phyloP scores from a whole-genome alignment of 2,797 vertebrate genomes.

The Bovichtus variegatus region DNA sequence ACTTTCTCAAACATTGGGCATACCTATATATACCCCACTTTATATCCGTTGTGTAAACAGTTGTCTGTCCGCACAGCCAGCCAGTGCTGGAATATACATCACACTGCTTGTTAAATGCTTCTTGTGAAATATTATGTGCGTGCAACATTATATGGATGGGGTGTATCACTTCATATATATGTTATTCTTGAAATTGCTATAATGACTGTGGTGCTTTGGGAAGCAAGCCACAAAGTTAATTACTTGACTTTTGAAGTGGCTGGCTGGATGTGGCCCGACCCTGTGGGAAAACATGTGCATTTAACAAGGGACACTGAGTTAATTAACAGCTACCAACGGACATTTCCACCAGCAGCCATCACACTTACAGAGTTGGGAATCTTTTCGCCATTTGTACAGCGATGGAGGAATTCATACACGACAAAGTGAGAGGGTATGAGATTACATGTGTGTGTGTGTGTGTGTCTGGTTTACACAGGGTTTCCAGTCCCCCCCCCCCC shows the following conservation, averaged over 20 bases:
- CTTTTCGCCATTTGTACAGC: conserved; percentile 39
- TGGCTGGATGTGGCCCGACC: conserved; percentile 18
- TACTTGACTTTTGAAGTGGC: conserved; percentile 35
- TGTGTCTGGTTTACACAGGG: conserved; percentile 33
- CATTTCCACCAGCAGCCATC: conserved; percentile 37
- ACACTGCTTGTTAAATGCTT: conserved; percentile 24
- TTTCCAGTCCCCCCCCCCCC: conserved; percentile 11
- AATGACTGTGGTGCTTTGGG: conserved; percentile 28
- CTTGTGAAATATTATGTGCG: conserved; percentile 4
- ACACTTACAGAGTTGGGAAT: conserved; percentile 32
- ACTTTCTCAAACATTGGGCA: too few relatives aligned
- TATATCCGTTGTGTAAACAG: too few relatives aligned
- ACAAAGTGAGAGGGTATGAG: conserved; percentile 50
- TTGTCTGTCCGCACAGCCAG: conserved; percentile 1
- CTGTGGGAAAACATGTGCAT: conserved; percentile 38
- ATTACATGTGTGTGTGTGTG: conserved; percentile 53
- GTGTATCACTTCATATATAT: conserved; percentile 25
- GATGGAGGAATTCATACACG: conserved; percentile 35
- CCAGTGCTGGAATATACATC: neutral
- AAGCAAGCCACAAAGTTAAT: conserved; percentile 32
- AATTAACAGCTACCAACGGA: conserved; percentile 43
- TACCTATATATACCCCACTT: too few relatives aligned
- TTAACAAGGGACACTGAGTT: conserved; percentile 43
- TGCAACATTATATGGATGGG: conserved; percentile 21
- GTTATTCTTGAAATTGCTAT: conserved; percentile 23